Evolutionary conservation across 2,888 invertebrate species (phyloP), one percentile per base, ranked within the genome.

Genomic region (Caenorhabditis doughertyi): DNA sequence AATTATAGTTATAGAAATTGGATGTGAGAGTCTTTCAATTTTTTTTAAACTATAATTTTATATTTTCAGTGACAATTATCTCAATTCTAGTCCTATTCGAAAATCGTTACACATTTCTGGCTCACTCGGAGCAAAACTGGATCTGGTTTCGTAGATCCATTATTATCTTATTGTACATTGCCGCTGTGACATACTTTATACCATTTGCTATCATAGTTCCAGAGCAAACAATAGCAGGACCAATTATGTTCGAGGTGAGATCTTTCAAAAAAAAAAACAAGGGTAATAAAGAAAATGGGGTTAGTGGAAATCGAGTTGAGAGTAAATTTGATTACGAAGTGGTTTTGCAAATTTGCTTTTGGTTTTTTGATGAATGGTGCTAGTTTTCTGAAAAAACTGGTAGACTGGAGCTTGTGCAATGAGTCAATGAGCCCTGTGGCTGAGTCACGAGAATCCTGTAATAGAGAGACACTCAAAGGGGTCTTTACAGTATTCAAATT

Each of bases 201-300:
- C 70, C 70, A 4, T 70, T 70, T 29, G 18, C 42, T 3, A 44
- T 47, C 25, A 13, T 58, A 47, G 32, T 72, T 8, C 72, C 72
- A 13, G 42, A 72, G 2, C 72, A 72, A 23, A 11, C 21, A n/a
- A 21, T 53, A 25, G 72, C 72, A 1, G 53, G 18, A 1, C 21
- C 51, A 16, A 16, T 9, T 0, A 13, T 72, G 8, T 35, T 51
- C 51, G 23, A 65, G 51, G 65, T 65, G 32, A 25, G 7, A 21
- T 44, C 16, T 5, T 8, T 55, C 25, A n/a, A 29, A 27, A 55
- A n/a, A 13, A 5, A n/a, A 27, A 13, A 27, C 27, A 25, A 21
- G 44, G n/a, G 44, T 44, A n/a, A 44, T 44, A 16, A n/a, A 44
- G 4, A 5, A 16, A 44, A 11, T 13, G 44, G n/a, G 16, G 44